phyloP scores from a whole-genome alignment of 1,140 invertebrate genomes.

The Geopemphigus sp. region DNA sequence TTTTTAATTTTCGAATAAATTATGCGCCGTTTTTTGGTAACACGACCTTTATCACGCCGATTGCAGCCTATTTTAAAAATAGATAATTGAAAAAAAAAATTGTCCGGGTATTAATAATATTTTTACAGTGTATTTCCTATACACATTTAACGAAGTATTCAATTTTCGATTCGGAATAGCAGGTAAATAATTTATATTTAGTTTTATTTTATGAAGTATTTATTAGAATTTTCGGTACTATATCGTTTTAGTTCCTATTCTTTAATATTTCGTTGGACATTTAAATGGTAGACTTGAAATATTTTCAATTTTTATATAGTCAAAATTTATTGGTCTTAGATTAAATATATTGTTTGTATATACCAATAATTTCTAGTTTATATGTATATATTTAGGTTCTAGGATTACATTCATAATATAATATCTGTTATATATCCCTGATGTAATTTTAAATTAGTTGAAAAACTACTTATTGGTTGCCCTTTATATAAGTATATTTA shows the following conservation, averaged over 20 bases:
- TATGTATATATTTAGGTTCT: no score
- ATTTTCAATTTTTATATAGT: neutral
- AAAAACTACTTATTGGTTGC: neutral
- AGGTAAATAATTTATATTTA: neutral
- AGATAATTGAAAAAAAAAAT: neutral
- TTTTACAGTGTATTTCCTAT: no score
- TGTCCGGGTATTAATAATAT: neutral
- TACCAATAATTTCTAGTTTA: neutral
- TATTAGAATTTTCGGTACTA: neutral
- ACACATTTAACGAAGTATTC: neutral
- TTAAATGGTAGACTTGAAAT: neutral
- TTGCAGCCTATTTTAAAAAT: slow-evolving; percentile 31
- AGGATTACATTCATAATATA: neutral
- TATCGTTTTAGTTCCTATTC: neutral
- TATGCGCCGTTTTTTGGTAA: slow-evolving; percentile 1
- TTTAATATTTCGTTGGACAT: neutral
- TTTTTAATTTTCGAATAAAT: neutral
- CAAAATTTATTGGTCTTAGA: neutral
- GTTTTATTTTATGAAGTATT: neutral
- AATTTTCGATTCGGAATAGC: neutral
- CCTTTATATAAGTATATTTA: neutral
- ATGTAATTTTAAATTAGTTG: neutral
- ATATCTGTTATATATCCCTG: neutral
- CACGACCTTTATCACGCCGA: slow-evolving; percentile 21
- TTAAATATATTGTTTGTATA: neutral